Evolutionary conservation across 1,140 invertebrate species (phyloP).

Genomic region (Patella vulgata): DNA sequence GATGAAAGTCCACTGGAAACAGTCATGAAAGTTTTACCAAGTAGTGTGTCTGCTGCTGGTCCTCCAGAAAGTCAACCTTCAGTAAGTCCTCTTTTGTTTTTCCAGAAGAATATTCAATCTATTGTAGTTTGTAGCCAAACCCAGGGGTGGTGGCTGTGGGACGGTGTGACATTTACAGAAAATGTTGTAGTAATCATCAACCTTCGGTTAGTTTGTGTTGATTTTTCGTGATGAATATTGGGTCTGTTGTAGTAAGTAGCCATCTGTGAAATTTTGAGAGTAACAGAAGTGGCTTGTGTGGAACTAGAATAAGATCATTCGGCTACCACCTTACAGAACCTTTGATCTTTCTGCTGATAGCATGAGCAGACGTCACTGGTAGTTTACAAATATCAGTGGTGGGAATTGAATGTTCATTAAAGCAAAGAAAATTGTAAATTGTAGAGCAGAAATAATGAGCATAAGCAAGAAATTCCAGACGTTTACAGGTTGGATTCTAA

Average conservation of each 20-base stretch:
- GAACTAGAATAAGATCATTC: no score
- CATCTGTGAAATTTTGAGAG: background rate
- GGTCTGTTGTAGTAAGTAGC: background rate
- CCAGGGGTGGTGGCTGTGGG: background rate
- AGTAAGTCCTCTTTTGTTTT: slow-evolving; percentile 23
- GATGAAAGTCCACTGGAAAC: slow-evolving; percentile 18
- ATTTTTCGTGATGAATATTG: background rate
- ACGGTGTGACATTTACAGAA: background rate
- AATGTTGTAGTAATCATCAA: background rate
- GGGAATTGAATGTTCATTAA: no score
- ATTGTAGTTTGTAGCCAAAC: background rate
- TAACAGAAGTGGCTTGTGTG: no score
- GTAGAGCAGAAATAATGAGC: no score
- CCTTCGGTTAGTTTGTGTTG: background rate
- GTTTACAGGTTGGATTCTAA: no score
- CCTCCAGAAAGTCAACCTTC: slow-evolving; percentile 44
- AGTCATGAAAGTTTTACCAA: slow-evolving; percentile 5
- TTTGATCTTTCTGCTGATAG: no score
- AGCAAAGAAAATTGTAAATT: no score
- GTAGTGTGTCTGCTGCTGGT: slow-evolving; percentile 37
- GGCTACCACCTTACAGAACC: no score
- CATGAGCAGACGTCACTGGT: no score
- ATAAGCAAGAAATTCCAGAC: no score
- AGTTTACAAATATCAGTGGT: no score
- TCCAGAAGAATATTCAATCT: background rate